Evolutionary conservation across 2,113 vertebrate species (phyloP), one percentile per base, ranked within the genome.

Genomic region (Mormyrus lacerda): DNA sequence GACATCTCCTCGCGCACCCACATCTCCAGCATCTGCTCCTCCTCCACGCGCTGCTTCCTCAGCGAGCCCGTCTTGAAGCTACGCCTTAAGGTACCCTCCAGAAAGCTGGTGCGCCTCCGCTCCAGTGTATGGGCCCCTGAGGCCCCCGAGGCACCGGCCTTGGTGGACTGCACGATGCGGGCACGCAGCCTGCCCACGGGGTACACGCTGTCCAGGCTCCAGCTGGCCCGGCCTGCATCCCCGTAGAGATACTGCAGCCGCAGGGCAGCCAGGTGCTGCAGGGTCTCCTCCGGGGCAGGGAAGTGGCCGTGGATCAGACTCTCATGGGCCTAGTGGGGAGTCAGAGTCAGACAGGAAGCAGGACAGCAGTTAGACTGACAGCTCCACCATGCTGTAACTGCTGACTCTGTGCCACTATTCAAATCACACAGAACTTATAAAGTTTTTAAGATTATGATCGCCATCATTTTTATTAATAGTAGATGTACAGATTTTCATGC

Each of bases 1-100:
- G 97, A 98, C 17, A 97, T 96, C 94, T 98, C 97, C 93, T 98
- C 97, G 91, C 97, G 97, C 48, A 98, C 96, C 96, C 97, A 98
- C 97, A 98, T 98, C 95, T 98, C 97, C 91, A 97, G 94, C 97
- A 98, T 97, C 93, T 98, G 97, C 91, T 97, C 97, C 92, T 98
- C 97, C 94, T 98, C 97, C 69, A 97, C 94, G 92, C 96, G 95
- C 93, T 98, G 97, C 92, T 98, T 98, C 94, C 97, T 97, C 90
- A 97, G 94, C 0, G 97, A 97, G 2, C 97, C 97, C 0, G 97
- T 97, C 92, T 97, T 98, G 91, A 98, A 97, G 93, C 96, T 96
- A 2, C 97, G 97, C 92, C 97, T 96, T 91, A 98, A 92, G 0
- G 97, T 98, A 31, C 97, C 97, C 27, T 98, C 97, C 91, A 98